Base-by-base conservation (phyloP, 2,888 invertebrate species). In the Folsomia manolachei region DNA sequence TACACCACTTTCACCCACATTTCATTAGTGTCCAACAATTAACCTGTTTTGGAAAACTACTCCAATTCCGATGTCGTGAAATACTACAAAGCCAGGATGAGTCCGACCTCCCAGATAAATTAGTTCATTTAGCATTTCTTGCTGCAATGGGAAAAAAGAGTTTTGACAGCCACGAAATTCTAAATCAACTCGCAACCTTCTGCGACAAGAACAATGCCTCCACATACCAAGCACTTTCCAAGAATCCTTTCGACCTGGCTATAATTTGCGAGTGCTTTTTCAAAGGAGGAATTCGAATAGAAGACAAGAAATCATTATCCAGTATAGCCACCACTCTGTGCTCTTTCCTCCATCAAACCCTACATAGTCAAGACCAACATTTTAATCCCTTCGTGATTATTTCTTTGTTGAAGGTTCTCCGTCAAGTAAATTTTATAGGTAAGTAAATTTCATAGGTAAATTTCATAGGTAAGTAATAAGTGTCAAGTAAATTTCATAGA, bases 121-220 rank as follows among this genome's bases (percentile, higher is more conserved):
- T 72, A 39, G 61, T 69, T 39, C 69, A 72, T 25, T 51, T 72
- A 7, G 51, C 25, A 27, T 72, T 69, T 53, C 56, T 69, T 19
- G 69, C 69, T n/a, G 69, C 63, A 11, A 63, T 72, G 7, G 72
- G 72, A 2, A 72, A 72, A 66, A 72, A 39, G 39, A 69, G 63
- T 1, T 63, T 72, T 25, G 51, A 64, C 56, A 60, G 72, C 25
- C 69, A 69, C 24, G 69, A 72, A 69, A 60, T 69, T 27, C 18
- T 72, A 25, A 64, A n/a, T 27, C 60, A 69, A 39, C 7, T 69
- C 11, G 60, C 56, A 2, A 60, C 23, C 11, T 69, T 69, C 14
- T 72, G 72, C 27, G 39, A 1, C 4, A 27, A 24, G 9, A 60
- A 69, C 53, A 68, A 68, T 18, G 65, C 63, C 1, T 2, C 18